Base-by-base conservation (phyloP, 2,888 invertebrate genomes). In the Boloria selene region DNA sequence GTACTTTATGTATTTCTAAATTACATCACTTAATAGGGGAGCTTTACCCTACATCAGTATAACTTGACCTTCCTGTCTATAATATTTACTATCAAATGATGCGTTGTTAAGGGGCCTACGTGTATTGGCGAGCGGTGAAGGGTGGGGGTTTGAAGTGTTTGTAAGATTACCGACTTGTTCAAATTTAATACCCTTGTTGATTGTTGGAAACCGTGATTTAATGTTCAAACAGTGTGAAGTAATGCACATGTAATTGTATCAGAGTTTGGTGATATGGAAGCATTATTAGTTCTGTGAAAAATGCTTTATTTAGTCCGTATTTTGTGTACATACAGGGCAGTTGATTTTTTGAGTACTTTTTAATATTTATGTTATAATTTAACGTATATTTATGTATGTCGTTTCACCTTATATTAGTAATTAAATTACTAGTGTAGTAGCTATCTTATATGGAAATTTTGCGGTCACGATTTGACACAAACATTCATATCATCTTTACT, bases 1-100 rank as follows among this genome's bases (percentile, higher is more conserved):
- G 88, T 91, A 92, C 90, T 92, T 91, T 92, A 90, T 91, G 88
- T 91, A 91, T 88, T 88, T 83, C 90, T 90, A 91, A 92, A 92
- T 92, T 92, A 90, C 89, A 89, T 90, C 90, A 89, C 90, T 90
- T 90, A 90, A 90, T 87, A 88, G 88, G 87, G 86, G 84, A 81
- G 78, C 83, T 76, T 81, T 82, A 80, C 85, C 87, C 85, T 78
- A 75, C 75, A 70, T 89, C 85, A 82, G 61, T 77, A 58, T 79
- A 77, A 67, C 54, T 65, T 78, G 86, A 79, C 70, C 85, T 75
- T 72, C 77, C 73, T 70, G 60, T 56, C 47, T 71, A 58, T 51
- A 67, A 65, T 64, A 45, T 54, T 61, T 49, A 49, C 67, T 63
- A 63, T 51, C 18, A 59, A 38, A 38, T 26, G 10, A 53, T 18